These are phyloP conservation scores for Cettia cetti DNA, from an alignment of 2,113 vertebrate species.

Conservation along the genomic window DNA sequence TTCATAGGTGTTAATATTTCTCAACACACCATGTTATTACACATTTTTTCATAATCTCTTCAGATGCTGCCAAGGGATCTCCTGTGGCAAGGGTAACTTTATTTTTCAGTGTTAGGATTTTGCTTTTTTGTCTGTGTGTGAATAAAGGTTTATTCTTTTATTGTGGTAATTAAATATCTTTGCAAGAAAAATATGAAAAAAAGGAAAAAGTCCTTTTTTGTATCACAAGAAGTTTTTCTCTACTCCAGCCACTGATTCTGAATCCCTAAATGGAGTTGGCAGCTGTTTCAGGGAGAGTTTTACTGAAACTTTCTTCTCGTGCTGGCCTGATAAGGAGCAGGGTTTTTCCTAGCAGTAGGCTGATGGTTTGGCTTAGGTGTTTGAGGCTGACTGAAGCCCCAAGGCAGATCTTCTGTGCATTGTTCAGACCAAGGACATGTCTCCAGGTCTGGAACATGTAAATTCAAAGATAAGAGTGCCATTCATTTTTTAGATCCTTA, in stretches of 20 bases:
- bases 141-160: neutral
- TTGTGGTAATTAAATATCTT: neutral
- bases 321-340: neutral
- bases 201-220: neutral
- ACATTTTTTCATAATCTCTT: neutral
- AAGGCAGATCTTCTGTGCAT: neutral
- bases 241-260: accelerated
- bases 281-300: neutral
- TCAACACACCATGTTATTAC: neutral
- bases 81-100: neutral
- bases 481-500: neutral
- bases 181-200: neutral
- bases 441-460: neutral
- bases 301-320: neutral
- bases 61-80: neutral
- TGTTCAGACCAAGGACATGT: neutral
- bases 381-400: neutral
- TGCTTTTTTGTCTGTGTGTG: neutral
- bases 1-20: neutral
- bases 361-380: neutral
- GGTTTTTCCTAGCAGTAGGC: neutral
- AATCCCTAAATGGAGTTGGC: neutral
- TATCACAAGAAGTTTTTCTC: neutral
- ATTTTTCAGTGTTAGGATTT: neutral
- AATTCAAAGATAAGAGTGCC: neutral